phyloP scores from a whole-genome alignment of 92 coral and sea anemone species.

The Parazoanthus atlanticus region DNA sequence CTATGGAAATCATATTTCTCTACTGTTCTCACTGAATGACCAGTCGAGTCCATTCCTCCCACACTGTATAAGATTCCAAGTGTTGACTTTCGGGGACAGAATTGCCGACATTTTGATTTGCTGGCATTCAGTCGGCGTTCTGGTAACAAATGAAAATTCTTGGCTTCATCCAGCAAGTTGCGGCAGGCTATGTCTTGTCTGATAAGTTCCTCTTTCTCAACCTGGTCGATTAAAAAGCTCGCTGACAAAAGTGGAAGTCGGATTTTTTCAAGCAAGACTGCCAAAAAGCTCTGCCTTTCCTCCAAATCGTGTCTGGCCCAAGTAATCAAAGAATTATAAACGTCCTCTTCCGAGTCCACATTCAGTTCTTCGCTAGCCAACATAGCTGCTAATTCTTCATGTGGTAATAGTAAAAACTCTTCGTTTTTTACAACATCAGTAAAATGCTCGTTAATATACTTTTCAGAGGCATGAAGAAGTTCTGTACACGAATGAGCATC shows the following conservation, averaged over 20 bases:
- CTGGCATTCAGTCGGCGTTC: slow-evolving; percentile 58
- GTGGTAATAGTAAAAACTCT: slow-evolving; percentile 77
- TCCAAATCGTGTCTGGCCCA: slow-evolving; percentile 84
- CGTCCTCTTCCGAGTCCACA: slow-evolving; percentile 90
- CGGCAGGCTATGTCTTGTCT: slow-evolving; percentile 80
- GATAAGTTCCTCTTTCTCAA: slow-evolving; percentile 93
- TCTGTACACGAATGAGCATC: slow-evolving; percentile 75
- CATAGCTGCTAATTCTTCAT: slow-evolving; percentile 66
- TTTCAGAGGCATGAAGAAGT: slow-evolving; percentile 67
- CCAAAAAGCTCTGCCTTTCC: slow-evolving; percentile 68
- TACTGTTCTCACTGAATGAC: slow-evolving; percentile 79
- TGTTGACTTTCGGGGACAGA: slow-evolving; percentile 71
- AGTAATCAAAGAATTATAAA: slow-evolving; percentile 76
- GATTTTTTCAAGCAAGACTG: slow-evolving; percentile 70
- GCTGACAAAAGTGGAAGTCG: slow-evolving; percentile 89
- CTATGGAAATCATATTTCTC: slow-evolving; percentile 83
- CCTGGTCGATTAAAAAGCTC: slow-evolving; percentile 81
- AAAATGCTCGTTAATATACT: slow-evolving; percentile 81
- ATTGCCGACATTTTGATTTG: slow-evolving; percentile 31
- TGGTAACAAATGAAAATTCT: slow-evolving; percentile 89
- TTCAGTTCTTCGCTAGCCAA: slow-evolving; percentile 78
- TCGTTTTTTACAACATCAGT: slow-evolving; percentile 81
- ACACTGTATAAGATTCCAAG: slow-evolving; percentile 68
- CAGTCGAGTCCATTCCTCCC: slow-evolving; percentile 91
- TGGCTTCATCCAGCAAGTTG: slow-evolving; percentile 82